These are phyloP conservation scores for Crotalus viridis DNA, from an alignment of 2,113 vertebrate species.

Conservation along the genomic window DNA sequence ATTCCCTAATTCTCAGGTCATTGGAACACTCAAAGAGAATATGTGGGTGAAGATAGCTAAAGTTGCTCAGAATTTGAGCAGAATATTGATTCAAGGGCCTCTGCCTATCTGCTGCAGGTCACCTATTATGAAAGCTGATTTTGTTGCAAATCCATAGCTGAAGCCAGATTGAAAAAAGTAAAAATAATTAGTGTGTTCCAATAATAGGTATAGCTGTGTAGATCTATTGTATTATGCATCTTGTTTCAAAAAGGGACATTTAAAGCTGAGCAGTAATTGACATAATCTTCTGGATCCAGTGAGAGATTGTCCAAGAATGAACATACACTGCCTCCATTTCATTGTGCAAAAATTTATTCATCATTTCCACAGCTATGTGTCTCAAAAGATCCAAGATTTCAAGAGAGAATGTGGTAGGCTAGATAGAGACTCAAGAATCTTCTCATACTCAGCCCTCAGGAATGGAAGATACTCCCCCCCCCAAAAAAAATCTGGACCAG, in stretches of 20 bases:
- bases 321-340: neutral
- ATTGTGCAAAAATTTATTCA: neutral
- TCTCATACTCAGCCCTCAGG: neutral
- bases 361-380: neutral
- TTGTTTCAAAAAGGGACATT: neutral
- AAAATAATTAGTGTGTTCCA: neutral
- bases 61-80: neutral
- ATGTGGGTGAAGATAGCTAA: neutral
- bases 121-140: neutral
- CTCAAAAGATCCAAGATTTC: neutral
- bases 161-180: neutral
- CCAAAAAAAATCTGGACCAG: neutral
- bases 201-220: neutral
- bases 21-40: neutral
- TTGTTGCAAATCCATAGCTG: neutral
- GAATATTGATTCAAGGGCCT: neutral
- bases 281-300: neutral
- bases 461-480: neutral
- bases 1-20: neutral
- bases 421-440: neutral
- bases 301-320: neutral
- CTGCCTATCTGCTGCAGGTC: neutral
- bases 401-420: neutral
- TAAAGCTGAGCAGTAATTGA: neutral
- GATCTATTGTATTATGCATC: neutral